Evolutionary conservation across 2,888 invertebrate genomes (phyloP), one percentile per base, ranked within the genome.

Genomic region (Silvanus unidentatus): DNA sequence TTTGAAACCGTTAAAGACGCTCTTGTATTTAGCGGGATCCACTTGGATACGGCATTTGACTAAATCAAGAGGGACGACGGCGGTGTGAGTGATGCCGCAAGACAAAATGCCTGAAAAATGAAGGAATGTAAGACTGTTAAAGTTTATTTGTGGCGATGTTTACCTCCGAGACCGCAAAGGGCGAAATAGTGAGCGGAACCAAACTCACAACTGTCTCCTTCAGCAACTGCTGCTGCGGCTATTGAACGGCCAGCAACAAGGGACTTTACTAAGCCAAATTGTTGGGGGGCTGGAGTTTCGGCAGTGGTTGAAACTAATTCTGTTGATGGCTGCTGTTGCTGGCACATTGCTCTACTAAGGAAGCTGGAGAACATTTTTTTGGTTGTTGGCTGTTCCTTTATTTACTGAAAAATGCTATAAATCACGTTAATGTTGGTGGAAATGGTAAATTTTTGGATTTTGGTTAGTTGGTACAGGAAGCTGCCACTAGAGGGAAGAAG

Each of bases 1-100:
- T 71, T 74, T 82, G 76, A 96, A 95, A 15, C 95, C 95, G 66
- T 79, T 80, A 55, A 89, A 72, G 36, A 95, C 86, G 56, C 83
- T 84, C 76, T 91, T 94, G 78, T 98, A 98, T 75, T 99, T 99
- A 42, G 76, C 91, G 1, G 92, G 84, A 74, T 98, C 86, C 9
- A 96, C 94, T 75, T 94, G 94, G 57, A 95, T 84, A 57, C 95
- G 86, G 71, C 95, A 96, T 74, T 96, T 96, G 42, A 96, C 92
- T 72, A 96, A 77, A 79, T 98, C 98, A 53, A 98, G 80, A 4
- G 98, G 98, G 16, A 96, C 96, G 44, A 99, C 84, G 57, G 90
- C 88, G 28, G 94, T 94, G 75, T 95, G 95, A 30, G 95, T 95
- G 62, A 93, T 75, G 66, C 95, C 94, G 76, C 87, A 81, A 5